A percentile compares a stretch with the other conserved stretches of the same genome.
Conservation (phyloP, 1,140 invertebrate species). For the Anastrepha ludens region DNA sequence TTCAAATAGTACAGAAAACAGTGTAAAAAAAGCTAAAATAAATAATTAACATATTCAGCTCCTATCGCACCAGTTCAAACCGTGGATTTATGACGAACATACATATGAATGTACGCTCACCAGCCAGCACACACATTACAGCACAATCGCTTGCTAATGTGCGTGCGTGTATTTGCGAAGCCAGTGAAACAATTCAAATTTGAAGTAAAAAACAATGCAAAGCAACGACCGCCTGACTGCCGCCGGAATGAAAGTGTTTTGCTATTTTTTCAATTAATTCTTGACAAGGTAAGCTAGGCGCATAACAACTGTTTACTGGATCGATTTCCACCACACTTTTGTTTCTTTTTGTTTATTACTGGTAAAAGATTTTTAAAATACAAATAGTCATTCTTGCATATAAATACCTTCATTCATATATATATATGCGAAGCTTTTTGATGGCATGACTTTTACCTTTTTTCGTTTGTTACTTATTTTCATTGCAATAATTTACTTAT, state of each 20-base stretch:
- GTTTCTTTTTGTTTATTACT: not conserved
- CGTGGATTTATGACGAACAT: too few relatives aligned
- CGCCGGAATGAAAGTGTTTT: not conserved
- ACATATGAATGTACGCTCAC: not conserved
- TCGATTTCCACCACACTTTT: not conserved
- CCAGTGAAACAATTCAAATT: slow-evolving; percentile 1
- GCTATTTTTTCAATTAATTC: slow-evolving; percentile 1
- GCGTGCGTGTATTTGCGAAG: not conserved
- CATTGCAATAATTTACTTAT: not conserved
- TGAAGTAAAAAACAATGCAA: not conserved
- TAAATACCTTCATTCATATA: not conserved
- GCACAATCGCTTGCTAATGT: not conserved
- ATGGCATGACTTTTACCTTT: not conserved
- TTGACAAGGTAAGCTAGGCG: not conserved
- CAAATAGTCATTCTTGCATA: not conserved
- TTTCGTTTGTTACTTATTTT: not conserved
- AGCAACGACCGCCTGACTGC: not conserved
- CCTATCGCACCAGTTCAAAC: too few relatives aligned
- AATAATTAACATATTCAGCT: too few relatives aligned
- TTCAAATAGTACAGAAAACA: too few relatives aligned
- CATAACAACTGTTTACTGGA: not conserved
- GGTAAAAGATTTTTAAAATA: not conserved
- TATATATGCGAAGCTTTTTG: not conserved
- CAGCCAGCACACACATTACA: not conserved
- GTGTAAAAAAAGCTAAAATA: too few relatives aligned